phyloP scores from a whole-genome alignment of 64 coral and sea anemone species.

The Pocillopora verrucosa region DNA sequence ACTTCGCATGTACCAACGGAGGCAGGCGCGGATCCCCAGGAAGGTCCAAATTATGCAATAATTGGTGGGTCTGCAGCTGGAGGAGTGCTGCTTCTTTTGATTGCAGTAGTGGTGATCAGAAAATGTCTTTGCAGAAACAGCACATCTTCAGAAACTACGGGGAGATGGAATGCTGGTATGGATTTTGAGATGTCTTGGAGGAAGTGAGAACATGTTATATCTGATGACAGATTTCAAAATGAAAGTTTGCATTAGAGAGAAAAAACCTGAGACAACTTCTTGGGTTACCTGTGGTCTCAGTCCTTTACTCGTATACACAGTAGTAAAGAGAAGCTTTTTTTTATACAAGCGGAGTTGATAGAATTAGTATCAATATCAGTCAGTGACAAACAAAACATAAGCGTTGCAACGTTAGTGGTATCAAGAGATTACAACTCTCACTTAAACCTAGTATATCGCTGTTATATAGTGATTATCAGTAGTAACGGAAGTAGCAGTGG shows the following conservation, averaged over 20 bases:
- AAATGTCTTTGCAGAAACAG: constrained; percentile 17
- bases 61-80: constrained; percentile 9
- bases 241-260: not conserved
- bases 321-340: too few species aligned
- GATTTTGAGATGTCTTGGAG: not conserved
- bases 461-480: not conserved
- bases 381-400: too few species aligned
- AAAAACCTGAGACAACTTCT: not conserved
- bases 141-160: not conserved
- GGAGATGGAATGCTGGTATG: not conserved
- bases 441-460: not conserved
- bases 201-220: not conserved
- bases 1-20: not conserved
- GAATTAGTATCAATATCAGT: too few species aligned
- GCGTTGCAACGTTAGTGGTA: too few species aligned
- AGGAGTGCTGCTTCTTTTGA: constrained; percentile 5
- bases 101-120: not conserved
- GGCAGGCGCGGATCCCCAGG: not conserved
- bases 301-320: too few species aligned
- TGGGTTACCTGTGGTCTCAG: not conserved
- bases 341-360: too few species aligned
- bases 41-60: not conserved
- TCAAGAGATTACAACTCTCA: not conserved
- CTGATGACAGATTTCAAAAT: not conserved
- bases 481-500: not conserved